A percentile compares a stretch with the other conserved stretches of the same genome.
Conservation (phyloP, 1,140 invertebrate species). For the Lysiphlebus fabarum region DNA sequence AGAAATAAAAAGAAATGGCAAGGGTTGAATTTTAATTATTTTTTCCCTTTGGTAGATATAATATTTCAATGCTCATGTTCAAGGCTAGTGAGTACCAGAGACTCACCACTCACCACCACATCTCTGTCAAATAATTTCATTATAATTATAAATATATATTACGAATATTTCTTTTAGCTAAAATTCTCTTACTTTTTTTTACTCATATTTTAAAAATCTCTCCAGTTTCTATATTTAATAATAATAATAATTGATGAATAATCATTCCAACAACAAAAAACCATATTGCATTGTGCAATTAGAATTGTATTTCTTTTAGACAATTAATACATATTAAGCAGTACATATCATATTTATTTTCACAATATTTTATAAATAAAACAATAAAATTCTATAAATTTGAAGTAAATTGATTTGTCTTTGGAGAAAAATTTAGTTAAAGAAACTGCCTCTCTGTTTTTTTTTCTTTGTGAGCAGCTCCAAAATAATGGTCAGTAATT, state of each 20-base stretch:
- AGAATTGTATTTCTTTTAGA: too few species aligned
- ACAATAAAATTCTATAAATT: too few species aligned
- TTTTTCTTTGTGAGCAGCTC: too few species aligned
- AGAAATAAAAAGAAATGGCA: conserved; percentile 36
- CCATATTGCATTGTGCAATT: conserved; percentile 38
- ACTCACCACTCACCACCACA: conserved; percentile 43
- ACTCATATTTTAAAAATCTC: conserved; percentile 21
- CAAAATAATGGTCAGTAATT: too few species aligned
- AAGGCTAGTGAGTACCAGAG: conserved; percentile 36
- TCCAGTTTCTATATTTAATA: conserved; percentile 14
- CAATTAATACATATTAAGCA: too few species aligned
- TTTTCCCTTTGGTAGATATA: conserved; percentile 55
- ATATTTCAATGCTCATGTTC: conserved; percentile 53
- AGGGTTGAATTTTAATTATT: conserved; percentile 58
- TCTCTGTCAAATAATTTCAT: conserved; percentile 55
- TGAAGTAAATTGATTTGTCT: too few species aligned
- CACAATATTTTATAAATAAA: too few species aligned
- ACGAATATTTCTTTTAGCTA: conserved; percentile 14
- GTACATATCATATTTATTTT: conserved; percentile 7
- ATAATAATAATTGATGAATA: too few species aligned
- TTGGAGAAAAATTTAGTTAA: too few species aligned
- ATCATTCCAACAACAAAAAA: too few species aligned
- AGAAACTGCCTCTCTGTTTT: too few species aligned
- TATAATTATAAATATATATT: conserved; percentile 47
- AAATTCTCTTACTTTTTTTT: conserved; percentile 24